Conservation (phyloP, 2,888 invertebrate genomes). For the Parthenolecanium corni region DNA sequence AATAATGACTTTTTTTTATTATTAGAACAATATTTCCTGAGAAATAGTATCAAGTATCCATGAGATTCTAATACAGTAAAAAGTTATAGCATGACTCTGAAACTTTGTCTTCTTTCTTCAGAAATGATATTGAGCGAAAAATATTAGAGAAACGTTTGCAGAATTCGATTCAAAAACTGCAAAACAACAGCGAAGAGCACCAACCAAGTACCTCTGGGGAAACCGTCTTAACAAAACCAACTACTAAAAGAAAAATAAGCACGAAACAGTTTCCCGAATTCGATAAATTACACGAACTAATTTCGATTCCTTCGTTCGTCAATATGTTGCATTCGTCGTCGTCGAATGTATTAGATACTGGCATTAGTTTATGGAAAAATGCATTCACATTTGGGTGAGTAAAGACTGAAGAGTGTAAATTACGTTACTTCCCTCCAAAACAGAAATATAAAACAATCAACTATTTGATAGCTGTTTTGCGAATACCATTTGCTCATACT, state of each 20-base stretch:
- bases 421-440: too few relatives aligned
- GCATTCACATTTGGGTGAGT: conserved; percentile 10
- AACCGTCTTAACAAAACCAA: not conserved
- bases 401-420: too few relatives aligned
- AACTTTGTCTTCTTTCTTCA: too few relatives aligned
- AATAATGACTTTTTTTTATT: too few relatives aligned
- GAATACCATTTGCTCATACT: too few relatives aligned
- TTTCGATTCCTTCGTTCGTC: conserved; percentile 8
- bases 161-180: not conserved
- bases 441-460: too few relatives aligned
- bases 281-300: conserved; percentile 5
- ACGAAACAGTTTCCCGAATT: not conserved
- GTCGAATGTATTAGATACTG: conserved; percentile 2
- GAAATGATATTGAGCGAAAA: conserved; percentile 19
- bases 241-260: not conserved
- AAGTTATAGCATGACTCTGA: too few relatives aligned
- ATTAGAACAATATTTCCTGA: too few relatives aligned
- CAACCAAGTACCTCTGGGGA: not conserved
- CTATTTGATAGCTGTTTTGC: too few relatives aligned
- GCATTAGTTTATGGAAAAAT: conserved; percentile 21
- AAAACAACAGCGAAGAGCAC: not conserved
- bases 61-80: too few relatives aligned
- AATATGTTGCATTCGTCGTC: conserved; percentile 21
- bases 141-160: conserved; percentile 1
- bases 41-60: too few relatives aligned